These are phyloP conservation scores for Aplysina aerophoba DNA, from an alignment of 37 sponge, comb jelly and placozoan species.

Conservation along the genomic window DNA sequence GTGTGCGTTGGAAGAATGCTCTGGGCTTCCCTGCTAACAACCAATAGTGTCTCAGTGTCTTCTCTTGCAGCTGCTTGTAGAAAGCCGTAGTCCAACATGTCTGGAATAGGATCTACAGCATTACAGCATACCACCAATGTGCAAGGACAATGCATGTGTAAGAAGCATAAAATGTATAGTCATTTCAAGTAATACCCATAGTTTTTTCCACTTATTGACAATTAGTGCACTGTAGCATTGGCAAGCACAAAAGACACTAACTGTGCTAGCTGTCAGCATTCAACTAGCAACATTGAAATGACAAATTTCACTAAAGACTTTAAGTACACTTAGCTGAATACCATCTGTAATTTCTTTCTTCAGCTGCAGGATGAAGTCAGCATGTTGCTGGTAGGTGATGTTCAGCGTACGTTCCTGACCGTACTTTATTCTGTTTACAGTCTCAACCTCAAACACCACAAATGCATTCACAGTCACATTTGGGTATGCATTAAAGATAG, in stretches of 20 bases:
- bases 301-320: too few relatives aligned
- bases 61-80: slow-evolving; percentile 12
- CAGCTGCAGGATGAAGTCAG: slow-evolving; percentile 47
- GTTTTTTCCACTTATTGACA: too few relatives aligned
- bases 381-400: slow-evolving; percentile 10
- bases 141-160: too few relatives aligned
- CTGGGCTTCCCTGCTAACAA: neutral
- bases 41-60: slow-evolving; percentile 3
- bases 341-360: slow-evolving; percentile 36
- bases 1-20: slow-evolving; percentile 14
- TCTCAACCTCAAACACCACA: slow-evolving; percentile 46
- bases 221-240: too few relatives aligned
- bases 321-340: neutral
- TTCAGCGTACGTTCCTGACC: neutral
- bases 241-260: neutral
- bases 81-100: slow-evolving; percentile 41
- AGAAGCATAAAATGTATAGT: too few relatives aligned
- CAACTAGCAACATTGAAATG: too few relatives aligned
- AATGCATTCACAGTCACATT: slow-evolving; percentile 38
- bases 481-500: slow-evolving; percentile 43
- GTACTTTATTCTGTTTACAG: slow-evolving; percentile 35
- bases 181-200: neutral
- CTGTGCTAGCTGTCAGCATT: too few relatives aligned
- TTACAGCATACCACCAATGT: too few relatives aligned
- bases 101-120: slow-evolving; percentile 15